These are phyloP conservation scores for Amniataba percoides DNA, from an alignment of 2,797 vertebrate genomes.

Conservation along the genomic window DNA sequence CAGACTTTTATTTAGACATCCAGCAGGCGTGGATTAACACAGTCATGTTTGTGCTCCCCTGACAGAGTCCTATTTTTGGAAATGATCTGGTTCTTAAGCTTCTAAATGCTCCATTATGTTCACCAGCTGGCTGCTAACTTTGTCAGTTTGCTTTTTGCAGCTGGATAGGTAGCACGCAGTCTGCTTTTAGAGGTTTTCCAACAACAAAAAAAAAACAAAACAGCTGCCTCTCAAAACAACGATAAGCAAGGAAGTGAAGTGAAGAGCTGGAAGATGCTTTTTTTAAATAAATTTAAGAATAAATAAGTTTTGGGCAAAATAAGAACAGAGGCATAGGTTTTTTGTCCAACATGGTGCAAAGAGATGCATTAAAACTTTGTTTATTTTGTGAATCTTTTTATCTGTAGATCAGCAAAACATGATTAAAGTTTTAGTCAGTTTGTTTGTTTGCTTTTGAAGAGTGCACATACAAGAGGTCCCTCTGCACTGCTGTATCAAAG, in stretches of 20 bases:
- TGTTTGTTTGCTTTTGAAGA: not conserved
- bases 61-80: not conserved
- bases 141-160: not conserved
- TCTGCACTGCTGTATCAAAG: not conserved
- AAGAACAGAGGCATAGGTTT: not conserved
- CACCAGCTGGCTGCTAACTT: not conserved
- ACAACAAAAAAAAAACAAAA: not conserved
- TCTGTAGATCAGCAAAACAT: not conserved
- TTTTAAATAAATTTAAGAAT: not conserved
- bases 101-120: not conserved
- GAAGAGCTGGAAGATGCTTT: not conserved
- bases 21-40: not conserved
- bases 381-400: too few species aligned
- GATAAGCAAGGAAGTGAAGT: too few species aligned
- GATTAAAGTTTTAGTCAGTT: not conserved
- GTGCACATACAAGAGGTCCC: not conserved
- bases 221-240: not conserved
- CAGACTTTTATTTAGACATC: not conserved
- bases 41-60: not conserved
- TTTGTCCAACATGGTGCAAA: not conserved
- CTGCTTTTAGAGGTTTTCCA: not conserved
- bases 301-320: not conserved
- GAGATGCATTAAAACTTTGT: not conserved
- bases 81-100: not conserved
- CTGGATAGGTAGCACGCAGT: not conserved